These are phyloP conservation scores for Laodelphax striatellus DNA, from an alignment of 1,140 invertebrate genomes.

Conservation along the genomic window DNA sequence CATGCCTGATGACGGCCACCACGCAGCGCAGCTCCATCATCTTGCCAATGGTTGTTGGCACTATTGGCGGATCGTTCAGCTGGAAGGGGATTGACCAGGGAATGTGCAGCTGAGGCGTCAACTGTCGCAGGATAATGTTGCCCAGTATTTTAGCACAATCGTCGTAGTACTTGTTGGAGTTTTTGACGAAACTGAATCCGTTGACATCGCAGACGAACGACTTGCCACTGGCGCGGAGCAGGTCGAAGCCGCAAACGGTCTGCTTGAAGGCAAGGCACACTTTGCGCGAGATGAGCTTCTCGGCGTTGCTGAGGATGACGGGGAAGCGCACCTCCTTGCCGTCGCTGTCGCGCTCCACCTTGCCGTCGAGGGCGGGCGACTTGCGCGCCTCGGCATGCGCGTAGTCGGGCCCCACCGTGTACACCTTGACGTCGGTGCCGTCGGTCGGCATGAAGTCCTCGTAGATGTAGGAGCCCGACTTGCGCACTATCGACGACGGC, in stretches of 20 bases:
- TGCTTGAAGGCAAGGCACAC: slow-evolving; percentile 98
- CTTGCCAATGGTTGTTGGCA: slow-evolving; percentile 98
- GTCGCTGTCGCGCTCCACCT: slow-evolving; percentile 94
- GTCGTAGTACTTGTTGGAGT: slow-evolving; percentile 98
- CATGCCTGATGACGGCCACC: slow-evolving; percentile 92
- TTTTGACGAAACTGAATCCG: slow-evolving; percentile 99
- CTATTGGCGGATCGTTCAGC: slow-evolving; percentile 93
- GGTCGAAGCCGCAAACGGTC: slow-evolving; percentile 98
- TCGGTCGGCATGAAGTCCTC: slow-evolving; percentile 99
- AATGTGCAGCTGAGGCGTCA: slow-evolving; percentile 89
- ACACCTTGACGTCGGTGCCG: slow-evolving; percentile 84
- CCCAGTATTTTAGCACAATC: slow-evolving; percentile 96
- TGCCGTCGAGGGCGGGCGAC: slow-evolving; percentile 92
- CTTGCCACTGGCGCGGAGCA: slow-evolving; percentile 89
- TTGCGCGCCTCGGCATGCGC: slow-evolving; percentile 98
- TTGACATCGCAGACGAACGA: slow-evolving; percentile 99
- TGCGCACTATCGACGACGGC: slow-evolving; percentile 85
- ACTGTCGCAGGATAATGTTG: slow-evolving; percentile 81
- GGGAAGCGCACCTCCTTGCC: slow-evolving; percentile 98
- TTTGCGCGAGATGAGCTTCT: slow-evolving; percentile 98
- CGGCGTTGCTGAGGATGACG: slow-evolving; percentile 82
- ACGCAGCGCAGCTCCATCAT: slow-evolving; percentile 98
- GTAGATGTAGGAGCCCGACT: slow-evolving; percentile 96
- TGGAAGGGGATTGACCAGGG: slow-evolving; percentile 94
- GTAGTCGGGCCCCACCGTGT: slow-evolving; percentile 95